Conservation (phyloP, 92 coral and sea anemone genomes). For the Epizoanthus ramosus region DNA sequence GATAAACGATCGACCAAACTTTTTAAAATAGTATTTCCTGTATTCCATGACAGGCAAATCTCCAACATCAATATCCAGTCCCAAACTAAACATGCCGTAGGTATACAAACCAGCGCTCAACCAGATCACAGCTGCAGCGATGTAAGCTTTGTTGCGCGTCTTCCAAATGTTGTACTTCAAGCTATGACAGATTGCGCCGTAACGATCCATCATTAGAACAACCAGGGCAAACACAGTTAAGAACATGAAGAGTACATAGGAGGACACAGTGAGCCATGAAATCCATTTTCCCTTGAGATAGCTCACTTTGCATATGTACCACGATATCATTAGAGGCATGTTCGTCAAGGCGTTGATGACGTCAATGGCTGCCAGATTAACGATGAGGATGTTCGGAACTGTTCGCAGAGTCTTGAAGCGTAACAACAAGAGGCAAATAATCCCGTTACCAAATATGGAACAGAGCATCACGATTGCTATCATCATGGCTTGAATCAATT, state of each 20-base stretch:
- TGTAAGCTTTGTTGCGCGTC: conserved; percentile 68
- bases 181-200: conserved; percentile 84
- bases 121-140: conserved; percentile 68
- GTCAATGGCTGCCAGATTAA: conserved; percentile 75
- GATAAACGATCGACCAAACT: conserved; percentile 72
- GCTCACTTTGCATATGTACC: conserved; percentile 76
- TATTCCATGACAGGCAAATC: conserved; percentile 71
- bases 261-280: conserved; percentile 71
- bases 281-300: conserved; percentile 57
- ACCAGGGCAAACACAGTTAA: conserved; percentile 71
- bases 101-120: conserved; percentile 60
- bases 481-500: conserved; percentile 48
- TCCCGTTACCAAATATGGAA: conserved; percentile 73
- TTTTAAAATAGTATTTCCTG: conserved; percentile 67
- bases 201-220: conserved; percentile 82
- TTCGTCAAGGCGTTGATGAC: conserved; percentile 70
- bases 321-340: conserved; percentile 78
- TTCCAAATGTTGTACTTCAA: conserved; percentile 80
- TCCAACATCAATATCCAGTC: conserved; percentile 63
- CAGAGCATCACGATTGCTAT: conserved; percentile 61
- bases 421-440: conserved; percentile 53
- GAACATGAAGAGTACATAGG: conserved; percentile 76
- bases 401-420: conserved; percentile 82
- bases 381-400: conserved; percentile 81
- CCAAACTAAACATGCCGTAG: conserved; percentile 68